Percentiles rank a stretch among this genome's conserved stretches.
These are phyloP conservation scores for Ciconia boyciana DNA, from an alignment of 2,113 vertebrate species.

Conservation along the genomic window DNA sequence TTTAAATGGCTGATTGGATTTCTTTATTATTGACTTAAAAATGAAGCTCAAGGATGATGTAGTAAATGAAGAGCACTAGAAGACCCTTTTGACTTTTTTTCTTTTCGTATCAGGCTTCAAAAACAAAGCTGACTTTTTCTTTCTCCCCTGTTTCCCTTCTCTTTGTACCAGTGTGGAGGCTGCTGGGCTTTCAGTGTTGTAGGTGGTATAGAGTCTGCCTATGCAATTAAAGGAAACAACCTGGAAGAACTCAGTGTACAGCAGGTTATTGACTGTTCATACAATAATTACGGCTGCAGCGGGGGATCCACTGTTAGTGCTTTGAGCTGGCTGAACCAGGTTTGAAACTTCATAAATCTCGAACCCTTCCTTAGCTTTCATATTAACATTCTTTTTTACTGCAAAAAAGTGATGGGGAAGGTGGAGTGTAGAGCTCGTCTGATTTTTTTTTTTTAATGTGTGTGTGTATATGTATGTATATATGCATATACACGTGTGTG, in stretches of 20 bases:
- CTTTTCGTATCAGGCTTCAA: neutral
- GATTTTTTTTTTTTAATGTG: neutral
- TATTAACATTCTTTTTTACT: neutral
- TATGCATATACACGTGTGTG: accelerated
- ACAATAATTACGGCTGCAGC: constrained; percentile 78
- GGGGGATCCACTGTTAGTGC: constrained; percentile 83
- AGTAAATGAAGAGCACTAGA: neutral
- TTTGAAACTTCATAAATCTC: constrained; percentile 12
- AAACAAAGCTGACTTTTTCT: neutral
- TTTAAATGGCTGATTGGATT: neutral
- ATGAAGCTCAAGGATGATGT: neutral
- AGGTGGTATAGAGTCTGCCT: constrained; percentile 79
- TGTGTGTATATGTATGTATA: neutral
- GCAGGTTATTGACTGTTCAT: constrained; percentile 91
- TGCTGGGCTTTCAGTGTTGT: constrained; percentile 96
- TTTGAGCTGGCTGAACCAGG: constrained; percentile 85
- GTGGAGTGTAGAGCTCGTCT: neutral
- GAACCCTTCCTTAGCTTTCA: neutral
- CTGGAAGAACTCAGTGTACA: constrained; percentile 86
- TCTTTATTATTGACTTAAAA: neutral
- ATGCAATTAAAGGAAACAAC: constrained; percentile 72
- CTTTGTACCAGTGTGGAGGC: constrained; percentile 82
- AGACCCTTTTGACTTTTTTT: neutral
- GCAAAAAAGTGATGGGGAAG: neutral
- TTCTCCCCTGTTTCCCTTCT: neutral